phyloP scores from a whole-genome alignment of 1,140 invertebrate genomes.

The Acyrthosiphon pisum region DNA sequence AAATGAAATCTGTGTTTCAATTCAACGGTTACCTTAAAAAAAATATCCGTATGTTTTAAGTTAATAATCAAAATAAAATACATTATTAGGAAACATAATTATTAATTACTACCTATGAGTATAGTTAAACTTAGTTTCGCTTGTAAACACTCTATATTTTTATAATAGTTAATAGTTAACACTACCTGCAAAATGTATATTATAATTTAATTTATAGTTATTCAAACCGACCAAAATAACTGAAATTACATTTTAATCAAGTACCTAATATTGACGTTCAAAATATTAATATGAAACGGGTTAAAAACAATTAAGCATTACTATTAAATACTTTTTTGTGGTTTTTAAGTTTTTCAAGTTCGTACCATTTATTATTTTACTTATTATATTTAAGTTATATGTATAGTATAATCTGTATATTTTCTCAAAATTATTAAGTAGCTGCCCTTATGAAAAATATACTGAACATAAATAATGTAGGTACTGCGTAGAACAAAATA shows the following conservation, averaged over 20 bases:
- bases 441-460: neutral
- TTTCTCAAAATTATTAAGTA: too few relatives aligned
- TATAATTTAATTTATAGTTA: too few relatives aligned
- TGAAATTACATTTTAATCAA: neutral
- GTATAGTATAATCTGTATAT: too few relatives aligned
- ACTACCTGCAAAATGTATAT: too few relatives aligned
- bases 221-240: neutral
- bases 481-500: neutral
- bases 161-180: too few relatives aligned
- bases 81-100: too few relatives aligned
- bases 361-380: too few relatives aligned
- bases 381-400: neutral
- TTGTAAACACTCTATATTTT: too few relatives aligned
- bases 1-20: neutral
- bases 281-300: neutral
- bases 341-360: neutral
- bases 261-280: neutral
- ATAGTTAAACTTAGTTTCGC: too few relatives aligned
- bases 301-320: neutral
- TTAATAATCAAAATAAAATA: neutral
- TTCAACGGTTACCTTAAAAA: neutral
- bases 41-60: neutral
- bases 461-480: neutral
- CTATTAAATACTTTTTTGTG: neutral
- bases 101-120: too few relatives aligned